These are phyloP conservation scores for Solen grandis DNA, from an alignment of 1,140 invertebrate genomes.

Conservation along the genomic window DNA sequence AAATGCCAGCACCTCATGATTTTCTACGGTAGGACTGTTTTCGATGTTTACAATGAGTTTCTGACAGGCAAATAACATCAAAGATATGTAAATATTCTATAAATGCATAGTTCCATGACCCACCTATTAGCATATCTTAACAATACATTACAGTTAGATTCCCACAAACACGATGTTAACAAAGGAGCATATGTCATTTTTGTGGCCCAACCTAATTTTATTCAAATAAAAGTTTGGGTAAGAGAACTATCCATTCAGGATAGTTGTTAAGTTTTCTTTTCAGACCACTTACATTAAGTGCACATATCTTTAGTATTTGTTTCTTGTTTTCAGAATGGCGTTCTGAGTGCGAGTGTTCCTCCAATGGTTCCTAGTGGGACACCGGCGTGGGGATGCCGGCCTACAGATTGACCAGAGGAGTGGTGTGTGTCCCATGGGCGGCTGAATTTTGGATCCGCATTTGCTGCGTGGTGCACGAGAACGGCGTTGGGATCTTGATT, in stretches of 20 bases:
- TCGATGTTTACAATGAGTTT: neutral
- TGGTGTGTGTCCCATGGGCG: neutral
- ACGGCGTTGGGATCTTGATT: neutral
- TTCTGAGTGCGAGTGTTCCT: neutral
- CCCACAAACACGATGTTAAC: too few species aligned
- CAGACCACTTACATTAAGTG: neutral
- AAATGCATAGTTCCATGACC: too few species aligned
- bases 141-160: too few species aligned
- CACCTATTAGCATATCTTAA: too few species aligned
- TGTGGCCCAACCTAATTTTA: too few species aligned
- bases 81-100: neutral
- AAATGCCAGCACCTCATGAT: neutral
- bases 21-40: neutral
- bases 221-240: too few species aligned
- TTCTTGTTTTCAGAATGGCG: neutral
- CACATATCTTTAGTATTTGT: neutral
- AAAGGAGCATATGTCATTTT: too few species aligned
- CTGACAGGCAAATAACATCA: neutral
- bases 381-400: neutral
- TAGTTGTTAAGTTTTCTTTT: neutral
- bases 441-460: neutral
- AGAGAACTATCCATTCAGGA: neutral
- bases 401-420: neutral
- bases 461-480: neutral
- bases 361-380: neutral